Conservation (phyloP, 2,113 vertebrate genomes). For the Pyrgilauda ruficollis region DNA sequence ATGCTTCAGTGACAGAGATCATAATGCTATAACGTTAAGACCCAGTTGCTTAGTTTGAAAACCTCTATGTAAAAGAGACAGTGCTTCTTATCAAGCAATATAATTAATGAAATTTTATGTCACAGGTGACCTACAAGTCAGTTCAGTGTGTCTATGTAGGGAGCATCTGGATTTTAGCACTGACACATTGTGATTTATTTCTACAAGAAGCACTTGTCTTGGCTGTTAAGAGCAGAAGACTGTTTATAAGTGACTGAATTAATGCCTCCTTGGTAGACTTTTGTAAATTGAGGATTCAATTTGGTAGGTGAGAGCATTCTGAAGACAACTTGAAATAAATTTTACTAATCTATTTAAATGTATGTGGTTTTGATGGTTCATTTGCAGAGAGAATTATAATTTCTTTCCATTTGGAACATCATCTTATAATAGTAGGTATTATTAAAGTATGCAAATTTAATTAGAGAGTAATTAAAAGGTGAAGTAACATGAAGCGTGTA, state of each 20-base stretch:
- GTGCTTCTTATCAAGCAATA: not conserved
- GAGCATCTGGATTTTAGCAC: not conserved
- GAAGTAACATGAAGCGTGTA: not conserved
- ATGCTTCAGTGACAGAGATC: not conserved
- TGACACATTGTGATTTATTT: not conserved
- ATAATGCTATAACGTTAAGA: not conserved
- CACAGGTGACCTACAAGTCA: not conserved
- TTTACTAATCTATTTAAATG: slow-evolving; percentile 35
- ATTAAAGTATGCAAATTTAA: slow-evolving; percentile 51
- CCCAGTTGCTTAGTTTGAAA: not conserved
- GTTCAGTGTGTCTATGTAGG: not conserved
- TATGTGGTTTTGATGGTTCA: not conserved
- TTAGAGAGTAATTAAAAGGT: slow-evolving; percentile 43
- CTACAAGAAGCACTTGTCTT: not conserved
- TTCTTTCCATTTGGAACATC: slow-evolving; percentile 42
- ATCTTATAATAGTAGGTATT: not conserved
- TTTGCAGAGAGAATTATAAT: slow-evolving; percentile 29
- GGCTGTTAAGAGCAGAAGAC: not conserved
- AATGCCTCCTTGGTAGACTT: not conserved
- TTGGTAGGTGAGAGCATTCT: not conserved
- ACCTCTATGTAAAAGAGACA: not conserved
- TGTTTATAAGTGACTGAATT: not conserved
- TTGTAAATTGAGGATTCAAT: not conserved
- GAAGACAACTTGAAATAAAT: slow-evolving; percentile 30
- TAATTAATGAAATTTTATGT: not conserved